These are phyloP conservation scores for Macrosoma leucophasiata DNA, from an alignment of 2,888 invertebrate genomes.

Conservation along the genomic window DNA sequence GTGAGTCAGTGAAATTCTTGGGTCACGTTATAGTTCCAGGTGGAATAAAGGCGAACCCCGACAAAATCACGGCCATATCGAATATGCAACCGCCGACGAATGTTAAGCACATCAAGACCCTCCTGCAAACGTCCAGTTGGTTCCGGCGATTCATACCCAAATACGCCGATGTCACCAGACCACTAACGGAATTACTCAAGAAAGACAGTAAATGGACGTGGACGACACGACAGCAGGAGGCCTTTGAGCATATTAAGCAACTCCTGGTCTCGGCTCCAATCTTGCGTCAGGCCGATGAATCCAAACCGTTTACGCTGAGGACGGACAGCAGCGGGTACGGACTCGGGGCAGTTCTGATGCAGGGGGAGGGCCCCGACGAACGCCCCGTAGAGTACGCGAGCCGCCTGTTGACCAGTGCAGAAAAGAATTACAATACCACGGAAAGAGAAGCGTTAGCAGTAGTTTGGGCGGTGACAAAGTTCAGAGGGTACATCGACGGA, in stretches of 20 bases:
- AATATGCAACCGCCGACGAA: conserved; percentile 8
- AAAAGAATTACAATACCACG: conserved; percentile 43
- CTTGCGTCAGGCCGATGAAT: conserved; percentile 21
- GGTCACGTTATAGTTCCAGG: conserved; percentile 32
- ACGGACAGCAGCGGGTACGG: conserved; percentile 34
- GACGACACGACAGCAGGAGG: conserved; percentile 5
- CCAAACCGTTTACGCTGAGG: conserved; percentile 28
- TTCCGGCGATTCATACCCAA: conserved; percentile 28
- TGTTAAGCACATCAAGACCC: conserved; percentile 23
- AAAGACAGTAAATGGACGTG: conserved; percentile 24
- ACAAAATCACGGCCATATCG: conserved; percentile 27
- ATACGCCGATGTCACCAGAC: conserved; percentile 25
- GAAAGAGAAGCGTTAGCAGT: conserved; percentile 37
- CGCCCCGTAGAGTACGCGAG: conserved; percentile 25
- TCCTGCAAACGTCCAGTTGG: conserved; percentile 31
- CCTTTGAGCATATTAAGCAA: conserved; percentile 75
- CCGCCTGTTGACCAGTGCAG: conserved; percentile 26
- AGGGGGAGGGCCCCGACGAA: conserved; percentile 16
- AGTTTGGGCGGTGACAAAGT: conserved; percentile 16
- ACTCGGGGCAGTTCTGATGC: conserved; percentile 18
- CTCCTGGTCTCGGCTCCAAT: conserved; percentile 11
- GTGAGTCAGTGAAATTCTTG: conserved; percentile 30
- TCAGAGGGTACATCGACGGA: conserved; percentile 34
- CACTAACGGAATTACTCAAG: conserved; percentile 25
- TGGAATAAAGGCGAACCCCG: conserved; percentile 29